Conservation (phyloP, 1,140 invertebrate species). For the Scylla paramamosain region DNA sequence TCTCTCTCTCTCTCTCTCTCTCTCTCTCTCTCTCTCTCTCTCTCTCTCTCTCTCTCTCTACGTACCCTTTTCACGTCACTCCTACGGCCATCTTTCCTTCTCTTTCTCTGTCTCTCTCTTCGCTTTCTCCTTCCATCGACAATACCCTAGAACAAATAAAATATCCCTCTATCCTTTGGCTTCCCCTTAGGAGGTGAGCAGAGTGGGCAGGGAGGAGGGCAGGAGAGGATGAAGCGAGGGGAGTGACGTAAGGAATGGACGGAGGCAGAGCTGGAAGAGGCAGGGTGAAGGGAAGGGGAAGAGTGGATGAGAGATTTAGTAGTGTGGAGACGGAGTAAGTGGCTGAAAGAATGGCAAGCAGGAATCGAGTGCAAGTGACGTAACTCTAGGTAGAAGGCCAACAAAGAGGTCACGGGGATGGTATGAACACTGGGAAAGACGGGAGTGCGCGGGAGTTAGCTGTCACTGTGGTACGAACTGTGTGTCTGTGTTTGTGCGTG, state of each 20-base stretch:
- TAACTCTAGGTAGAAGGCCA: neutral
- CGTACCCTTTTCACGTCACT: too few species aligned
- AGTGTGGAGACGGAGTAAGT: neutral
- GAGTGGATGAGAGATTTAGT: neutral
- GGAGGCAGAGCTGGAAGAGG: neutral
- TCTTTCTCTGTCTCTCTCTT: neutral
- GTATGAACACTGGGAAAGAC: neutral
- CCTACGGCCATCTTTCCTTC: neutral
- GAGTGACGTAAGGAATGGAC: neutral
- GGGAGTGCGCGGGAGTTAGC: neutral
- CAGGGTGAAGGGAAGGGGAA: neutral
- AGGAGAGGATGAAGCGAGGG: too few species aligned
- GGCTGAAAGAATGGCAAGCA: neutral
- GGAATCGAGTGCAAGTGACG: neutral
- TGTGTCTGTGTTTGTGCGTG: too few species aligned
- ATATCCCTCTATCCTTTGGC: neutral
- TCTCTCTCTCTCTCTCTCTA: neutral
- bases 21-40: too few species aligned
- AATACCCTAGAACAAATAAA: neutral
- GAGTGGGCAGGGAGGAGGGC: neutral
- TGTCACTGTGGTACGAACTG: too few species aligned
- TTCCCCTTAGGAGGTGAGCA: neutral
- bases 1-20: neutral
- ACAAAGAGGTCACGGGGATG: neutral
- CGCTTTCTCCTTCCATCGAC: neutral